Evolutionary conservation across 2,797 vertebrate genomes (phyloP), one percentile per base, ranked within the genome.

Genomic region (Cyclopterus lumpus): DNA sequence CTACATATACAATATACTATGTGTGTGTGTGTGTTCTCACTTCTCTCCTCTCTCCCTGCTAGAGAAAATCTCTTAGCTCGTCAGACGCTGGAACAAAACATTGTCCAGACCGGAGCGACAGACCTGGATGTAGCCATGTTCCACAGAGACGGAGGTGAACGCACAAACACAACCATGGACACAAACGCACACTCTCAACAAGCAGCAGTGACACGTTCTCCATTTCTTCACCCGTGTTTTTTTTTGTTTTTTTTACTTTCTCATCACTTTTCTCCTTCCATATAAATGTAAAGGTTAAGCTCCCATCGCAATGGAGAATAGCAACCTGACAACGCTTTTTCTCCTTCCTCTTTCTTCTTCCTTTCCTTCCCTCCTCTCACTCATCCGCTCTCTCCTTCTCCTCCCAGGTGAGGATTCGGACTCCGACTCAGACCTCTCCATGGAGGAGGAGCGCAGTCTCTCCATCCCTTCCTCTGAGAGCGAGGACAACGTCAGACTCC

Each of bases 121-220:
- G 97, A 99, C 91, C 96, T 99, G 1, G 98, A 99, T 0, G 96
- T 99, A 63, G 98, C 98, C 77, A 99, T 99, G 96, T 99, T 99
- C 85, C 98, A 99, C 90, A 95, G 97, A 67, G 97, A 99, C 20
- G 96, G 95, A 96, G 97, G 97, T 99, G 86, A 79, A 80, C 58
- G 67, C 65, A 36, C 42, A 70, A 18, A 59, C 18, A 71, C 38
- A 8, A 14, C 11, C 38, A 38, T 38, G 36, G 36, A 53, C 62
- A 38, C 42, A 70, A 18, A 62, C n/a, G 55, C 3, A 58, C 22
- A 78, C 1, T 54, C 28, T 49, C 34, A 36, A 51, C 10, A 0
- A 72, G 20, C 60, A 22, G 26, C 1, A n/a, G 28, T 24, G 28
- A 46, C 26, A 22, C 57, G 46, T 11, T 55, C 10, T 22, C 16